Percentiles rank a stretch among this genome's conserved stretches.
These are phyloP conservation scores for Chloromyia formosa DNA, from an alignment of 2,888 invertebrate species.

Conservation along the genomic window DNA sequence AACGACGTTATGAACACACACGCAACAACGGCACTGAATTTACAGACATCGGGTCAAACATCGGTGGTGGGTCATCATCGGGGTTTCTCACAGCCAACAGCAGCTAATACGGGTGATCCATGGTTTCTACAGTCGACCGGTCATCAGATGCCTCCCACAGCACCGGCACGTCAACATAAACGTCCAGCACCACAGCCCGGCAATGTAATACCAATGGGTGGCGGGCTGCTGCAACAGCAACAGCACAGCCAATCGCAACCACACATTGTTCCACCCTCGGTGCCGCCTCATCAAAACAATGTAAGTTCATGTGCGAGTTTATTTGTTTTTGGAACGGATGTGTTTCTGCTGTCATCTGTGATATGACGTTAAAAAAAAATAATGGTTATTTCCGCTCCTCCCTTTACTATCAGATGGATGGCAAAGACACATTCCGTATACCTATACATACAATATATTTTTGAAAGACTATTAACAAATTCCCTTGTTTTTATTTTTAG, in stretches of 20 bases:
- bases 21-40: conserved; percentile 60
- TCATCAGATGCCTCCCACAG: conserved; percentile 65
- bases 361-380: too few relatives aligned
- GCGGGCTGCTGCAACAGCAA: conserved; percentile 56
- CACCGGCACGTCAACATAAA: conserved; percentile 65
- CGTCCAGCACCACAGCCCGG: conserved; percentile 64
- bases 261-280: conserved; percentile 62
- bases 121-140: conserved; percentile 64
- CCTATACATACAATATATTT: too few relatives aligned
- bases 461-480: neutral
- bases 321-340: too few relatives aligned
- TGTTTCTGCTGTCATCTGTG: too few relatives aligned
- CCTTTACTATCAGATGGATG: too few relatives aligned
- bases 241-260: conserved; percentile 63
- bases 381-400: too few relatives aligned
- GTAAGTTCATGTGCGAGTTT: conserved; percentile 54
- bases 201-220: conserved; percentile 49
- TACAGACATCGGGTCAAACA: conserved; percentile 62
- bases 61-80: conserved; percentile 64
- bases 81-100: conserved; percentile 64
- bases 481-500: conserved; percentile 52
- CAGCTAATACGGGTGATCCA: conserved; percentile 62
- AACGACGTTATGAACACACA: conserved; percentile 63
- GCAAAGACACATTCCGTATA: too few relatives aligned
- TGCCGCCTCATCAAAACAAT: conserved; percentile 62